Evolutionary conservation across 2,888 invertebrate species (phyloP), one percentile per base, ranked within the genome.

Genomic region (Oeneis ivallda): DNA sequence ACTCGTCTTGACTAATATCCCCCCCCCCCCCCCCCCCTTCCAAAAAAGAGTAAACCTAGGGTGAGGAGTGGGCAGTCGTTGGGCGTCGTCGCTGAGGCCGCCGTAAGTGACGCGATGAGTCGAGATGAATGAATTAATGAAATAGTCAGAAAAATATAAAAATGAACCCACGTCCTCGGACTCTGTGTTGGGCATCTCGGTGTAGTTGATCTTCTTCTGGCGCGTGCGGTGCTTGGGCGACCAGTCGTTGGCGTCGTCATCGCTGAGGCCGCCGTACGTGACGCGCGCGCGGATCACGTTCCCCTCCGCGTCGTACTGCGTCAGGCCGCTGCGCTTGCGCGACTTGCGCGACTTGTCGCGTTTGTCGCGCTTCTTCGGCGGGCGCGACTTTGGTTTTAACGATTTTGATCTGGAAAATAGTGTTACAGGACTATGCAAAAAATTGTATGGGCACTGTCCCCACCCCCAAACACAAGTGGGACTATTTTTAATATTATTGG

Each of bases 181-280:
- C 80, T 96, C 96, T 0, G 95, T 95, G 70, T 94, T 95, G 61
- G 95, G 93, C 78, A 93, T 94, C 85, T 96, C 97, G 4, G 95
- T 94, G 77, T 96, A 96, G 81, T 95, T 94, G 69, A 95, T 95
- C 84, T 95, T 95, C 74, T 93, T 93, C 70, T 95, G 96, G 7
- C 96, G 84, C 0, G 96, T 96, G 71, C 95, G 89, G 76, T 95
- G 93, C 61, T 94, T 93, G 66, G 94, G 92, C 49, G 93, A 92
- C 86, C 93, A 93, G 75, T 94, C 94, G 79, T 93, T 93, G 59
- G 83, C 65, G 37, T 85, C 90, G 26, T 85, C 86, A 52, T 86
- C 92, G 73, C 93, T 92, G 69, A 93, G 86, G 0, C 93, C 93
- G 11, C 93, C 94, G 81, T 93, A 93, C n/a, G 93, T 93, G 67